These are phyloP conservation scores for Antheraea mylitta DNA, from an alignment of 1,140 invertebrate species.

Conservation along the genomic window DNA sequence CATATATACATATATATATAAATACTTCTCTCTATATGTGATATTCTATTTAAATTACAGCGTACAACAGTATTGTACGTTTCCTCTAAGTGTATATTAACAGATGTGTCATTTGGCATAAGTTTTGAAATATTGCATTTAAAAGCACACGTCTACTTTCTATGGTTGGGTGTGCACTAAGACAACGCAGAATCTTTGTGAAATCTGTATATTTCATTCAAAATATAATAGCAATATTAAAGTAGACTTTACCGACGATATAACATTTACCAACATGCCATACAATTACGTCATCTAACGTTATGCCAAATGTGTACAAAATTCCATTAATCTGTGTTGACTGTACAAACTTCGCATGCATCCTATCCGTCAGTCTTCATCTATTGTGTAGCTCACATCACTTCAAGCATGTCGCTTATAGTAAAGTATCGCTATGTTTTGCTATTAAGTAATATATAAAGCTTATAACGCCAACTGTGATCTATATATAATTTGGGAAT, in stretches of 20 bases:
- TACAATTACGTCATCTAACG: background rate
- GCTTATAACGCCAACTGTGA: background rate
- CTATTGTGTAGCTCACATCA: conserved; percentile 4
- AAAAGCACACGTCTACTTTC: background rate
- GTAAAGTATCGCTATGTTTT: background rate
- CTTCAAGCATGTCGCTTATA: conserved; percentile 12
- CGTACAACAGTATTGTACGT: background rate
- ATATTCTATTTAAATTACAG: conserved; percentile 2
- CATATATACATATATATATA: background rate
- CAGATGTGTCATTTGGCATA: conserved; percentile 2
- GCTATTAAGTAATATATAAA: background rate
- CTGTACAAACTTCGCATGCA: background rate
- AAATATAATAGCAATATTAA: background rate
- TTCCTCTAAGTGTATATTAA: background rate
- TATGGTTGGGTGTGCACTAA: background rate
- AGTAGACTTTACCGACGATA: background rate
- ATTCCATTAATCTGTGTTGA: background rate
- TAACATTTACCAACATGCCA: background rate
- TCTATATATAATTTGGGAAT: too few relatives aligned
- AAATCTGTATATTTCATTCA: background rate
- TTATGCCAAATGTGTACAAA: conserved; percentile 10
- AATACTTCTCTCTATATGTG: background rate
- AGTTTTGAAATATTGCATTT: too few relatives aligned
- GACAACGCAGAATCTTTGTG: background rate
- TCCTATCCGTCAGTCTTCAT: background rate